Conservation (phyloP, 2,113 vertebrate species). For the Gadus chalcogrammus region DNA sequence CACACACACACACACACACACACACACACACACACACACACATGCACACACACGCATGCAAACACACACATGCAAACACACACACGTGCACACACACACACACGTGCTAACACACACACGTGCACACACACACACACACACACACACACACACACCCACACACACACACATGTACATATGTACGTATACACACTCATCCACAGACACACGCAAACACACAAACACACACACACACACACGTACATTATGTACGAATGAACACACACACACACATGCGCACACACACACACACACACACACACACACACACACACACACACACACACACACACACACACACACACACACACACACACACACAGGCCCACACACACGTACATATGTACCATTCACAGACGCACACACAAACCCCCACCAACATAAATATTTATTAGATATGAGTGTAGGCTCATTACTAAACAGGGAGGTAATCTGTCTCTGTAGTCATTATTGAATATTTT, state of each 20-base stretch:
- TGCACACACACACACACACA: background rate
- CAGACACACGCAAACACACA: background rate
- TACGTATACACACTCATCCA: background rate
- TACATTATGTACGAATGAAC: no score
- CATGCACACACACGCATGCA: background rate
- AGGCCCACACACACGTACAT: background rate
- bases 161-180: background rate
- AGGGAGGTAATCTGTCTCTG: no score
- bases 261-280: constrained; percentile 2
- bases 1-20: constrained; percentile 8
- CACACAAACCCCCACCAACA: no score
- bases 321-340: constrained; percentile 3
- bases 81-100: constrained; percentile 5
- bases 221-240: background rate
- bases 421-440: no score
- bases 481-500: no score
- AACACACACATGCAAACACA: background rate
- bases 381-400: no score
- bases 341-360: background rate
- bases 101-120: no score
- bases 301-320: background rate
- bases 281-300: background rate
- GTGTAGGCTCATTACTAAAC: no score
- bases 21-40: background rate
- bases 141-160: background rate